These are phyloP conservation scores for Thaumetopoea pityocampa DNA, from an alignment of 1,140 invertebrate species.

Conservation along the genomic window DNA sequence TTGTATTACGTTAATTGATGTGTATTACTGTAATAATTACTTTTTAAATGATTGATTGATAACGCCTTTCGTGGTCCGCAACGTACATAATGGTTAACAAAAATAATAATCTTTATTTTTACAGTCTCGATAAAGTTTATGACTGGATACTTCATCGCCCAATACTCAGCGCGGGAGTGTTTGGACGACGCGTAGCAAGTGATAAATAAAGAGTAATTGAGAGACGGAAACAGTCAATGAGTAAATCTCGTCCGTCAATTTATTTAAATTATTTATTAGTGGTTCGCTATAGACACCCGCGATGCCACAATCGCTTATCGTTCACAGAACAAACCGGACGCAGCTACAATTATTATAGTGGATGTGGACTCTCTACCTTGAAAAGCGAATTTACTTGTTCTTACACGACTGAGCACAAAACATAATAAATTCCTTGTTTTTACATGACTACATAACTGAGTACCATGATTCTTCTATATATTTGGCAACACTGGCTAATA, in stretches of 20 bases:
- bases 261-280: constrained; percentile 76
- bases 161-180: constrained; percentile 32
- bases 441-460: no score
- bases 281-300: constrained; percentile 70
- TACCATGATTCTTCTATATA: no score
- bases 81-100: no score
- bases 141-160: constrained; percentile 10
- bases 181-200: constrained; percentile 61
- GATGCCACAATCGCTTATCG: constrained; percentile 52
- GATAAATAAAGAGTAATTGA: constrained; percentile 75
- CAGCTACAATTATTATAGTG: not conserved
- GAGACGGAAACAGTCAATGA: constrained; percentile 73
- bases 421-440: no score
- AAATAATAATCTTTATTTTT: not conserved
- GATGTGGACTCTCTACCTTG: no score
- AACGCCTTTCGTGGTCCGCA: no score
- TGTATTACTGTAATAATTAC: no score
- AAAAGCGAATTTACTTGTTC: no score
- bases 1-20: no score
- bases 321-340: not conserved
- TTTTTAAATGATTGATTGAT: no score
- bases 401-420: no score
- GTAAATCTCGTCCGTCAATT: constrained; percentile 76
- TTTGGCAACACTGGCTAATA: no score
- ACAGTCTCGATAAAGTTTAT: not conserved